These are phyloP conservation scores for Phalacrocorax brasilianus DNA, from an alignment of 2,113 vertebrate species.

Conservation along the genomic window DNA sequence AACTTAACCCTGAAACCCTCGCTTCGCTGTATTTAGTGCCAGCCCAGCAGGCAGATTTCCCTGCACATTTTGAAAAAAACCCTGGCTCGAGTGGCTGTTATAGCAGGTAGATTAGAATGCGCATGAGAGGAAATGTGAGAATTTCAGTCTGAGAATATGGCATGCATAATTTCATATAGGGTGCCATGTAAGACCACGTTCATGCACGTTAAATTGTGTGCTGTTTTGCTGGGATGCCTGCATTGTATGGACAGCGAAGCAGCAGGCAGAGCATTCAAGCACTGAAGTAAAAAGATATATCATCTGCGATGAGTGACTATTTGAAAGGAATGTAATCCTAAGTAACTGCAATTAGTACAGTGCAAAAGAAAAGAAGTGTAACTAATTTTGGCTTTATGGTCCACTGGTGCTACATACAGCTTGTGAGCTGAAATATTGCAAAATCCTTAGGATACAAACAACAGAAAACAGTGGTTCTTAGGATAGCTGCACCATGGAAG, in stretches of 20 bases:
- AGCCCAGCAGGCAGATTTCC: not conserved
- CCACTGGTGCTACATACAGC: not conserved
- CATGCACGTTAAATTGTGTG: not conserved
- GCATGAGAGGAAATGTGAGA: not conserved
- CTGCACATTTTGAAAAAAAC: not conserved
- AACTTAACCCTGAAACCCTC: not conserved
- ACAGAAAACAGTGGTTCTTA: not conserved
- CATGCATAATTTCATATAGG: conserved; percentile 25
- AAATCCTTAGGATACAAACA: not conserved
- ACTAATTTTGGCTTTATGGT: not conserved
- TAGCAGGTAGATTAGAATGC: not conserved
- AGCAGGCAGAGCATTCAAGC: not conserved
- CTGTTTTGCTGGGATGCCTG: not conserved
- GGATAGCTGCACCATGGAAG: not conserved
- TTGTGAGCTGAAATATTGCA: not conserved
- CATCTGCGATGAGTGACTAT: not conserved
- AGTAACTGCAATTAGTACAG: not conserved
- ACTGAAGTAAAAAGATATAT: not conserved
- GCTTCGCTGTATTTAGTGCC: not conserved
- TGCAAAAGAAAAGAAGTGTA: not conserved
- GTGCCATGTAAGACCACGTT: conserved; percentile 8
- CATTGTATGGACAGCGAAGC: not conserved
- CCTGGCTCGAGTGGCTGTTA: not conserved
- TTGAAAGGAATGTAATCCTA: not conserved
- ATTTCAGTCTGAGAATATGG: not conserved